Percentiles rank a stretch among this genome's conserved stretches.
phyloP scores from a whole-genome alignment of 2,113 vertebrate genomes.

The Sus scrofa region T2T-Sscrofa CM000813.6:139335001-139335500 shows the following conservation, averaged over 20 bases:
- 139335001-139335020: constrained; percentile 70
- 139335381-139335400: neutral
- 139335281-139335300: neutral
- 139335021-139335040: constrained; percentile 73
- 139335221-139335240: neutral
- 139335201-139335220: neutral
- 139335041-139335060: constrained; percentile 79
- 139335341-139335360: neutral
- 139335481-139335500: neutral
- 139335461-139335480: neutral
- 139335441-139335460: neutral
- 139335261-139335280: neutral
- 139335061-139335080: constrained; percentile 66
- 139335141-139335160: neutral
- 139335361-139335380: neutral
- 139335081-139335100: neutral
- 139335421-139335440: neutral
- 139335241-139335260: neutral
- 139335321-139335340: neutral
- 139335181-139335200: neutral
- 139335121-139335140: neutral
- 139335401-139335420: neutral
- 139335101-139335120: constrained; percentile 49
- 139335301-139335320: neutral
- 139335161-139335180: neutral